phyloP scores from a whole-genome alignment of 2,888 invertebrate species.

The Drosophila kuntzei region DNA sequence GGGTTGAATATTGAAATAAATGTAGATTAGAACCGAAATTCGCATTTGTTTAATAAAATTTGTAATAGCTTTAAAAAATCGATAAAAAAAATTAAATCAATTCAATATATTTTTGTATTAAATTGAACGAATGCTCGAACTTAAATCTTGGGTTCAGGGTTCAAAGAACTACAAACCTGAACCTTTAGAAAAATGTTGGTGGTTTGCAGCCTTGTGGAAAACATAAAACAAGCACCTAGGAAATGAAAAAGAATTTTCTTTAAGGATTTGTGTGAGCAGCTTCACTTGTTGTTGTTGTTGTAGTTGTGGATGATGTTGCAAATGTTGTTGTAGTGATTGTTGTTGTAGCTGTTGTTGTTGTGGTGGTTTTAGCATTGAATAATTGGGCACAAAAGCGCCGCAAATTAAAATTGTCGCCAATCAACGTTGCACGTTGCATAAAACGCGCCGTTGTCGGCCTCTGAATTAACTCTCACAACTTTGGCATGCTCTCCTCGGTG shows the following conservation, averaged over 20 bases:
- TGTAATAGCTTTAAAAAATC: too few relatives aligned
- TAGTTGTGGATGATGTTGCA: neutral
- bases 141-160: too few relatives aligned
- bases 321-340: conserved; percentile 1
- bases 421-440: conserved; percentile 51
- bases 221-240: conserved; percentile 38
- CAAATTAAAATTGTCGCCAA: conserved; percentile 72
- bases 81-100: too few relatives aligned
- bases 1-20: too few relatives aligned
- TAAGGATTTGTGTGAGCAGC: conserved; percentile 26
- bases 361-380: conserved; percentile 52
- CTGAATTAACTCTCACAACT: conserved; percentile 83
- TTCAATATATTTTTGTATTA: too few relatives aligned
- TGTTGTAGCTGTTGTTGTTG: conserved; percentile 3
- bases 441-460: conserved; percentile 60
- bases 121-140: too few relatives aligned
- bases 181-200: too few relatives aligned
- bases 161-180: too few relatives aligned
- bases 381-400: conserved; percentile 77
- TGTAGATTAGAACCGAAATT: too few relatives aligned
- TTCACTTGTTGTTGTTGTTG: conserved; percentile 9
- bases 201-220: too few relatives aligned
- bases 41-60: too few relatives aligned
- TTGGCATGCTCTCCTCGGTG: conserved; percentile 35
- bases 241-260: neutral